Evolutionary conservation across 2,888 invertebrate genomes (phyloP), one percentile per base, ranked within the genome.

Genomic region (Apodemia hepburni): DNA sequence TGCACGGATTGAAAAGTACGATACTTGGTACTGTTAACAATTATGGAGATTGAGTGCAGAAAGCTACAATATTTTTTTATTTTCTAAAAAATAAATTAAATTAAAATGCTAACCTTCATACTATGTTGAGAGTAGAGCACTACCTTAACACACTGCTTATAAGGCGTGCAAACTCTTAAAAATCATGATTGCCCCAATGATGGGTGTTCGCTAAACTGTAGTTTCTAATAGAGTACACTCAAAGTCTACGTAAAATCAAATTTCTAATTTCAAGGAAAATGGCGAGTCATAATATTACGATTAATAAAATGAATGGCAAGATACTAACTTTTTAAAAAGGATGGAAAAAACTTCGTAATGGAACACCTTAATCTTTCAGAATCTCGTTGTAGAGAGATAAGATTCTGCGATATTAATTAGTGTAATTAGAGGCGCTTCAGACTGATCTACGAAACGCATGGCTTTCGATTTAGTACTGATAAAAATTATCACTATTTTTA

Each of bases 371-470:
- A 86, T 87, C 85, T 85, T 76, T 75, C 75, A 67, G 77, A 81
- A 84, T 85, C 85, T 80, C 76, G 76, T 78, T 80, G 82, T 75
- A 76, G 80, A 77, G 79, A 83, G 80, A 82, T 80, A 81, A 86
- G 85, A 85, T 84, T 81, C 84, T 82, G 79, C 79, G 80, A 80
- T 84, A 86, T 87, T 86, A 85, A 87, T 87, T 86, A 84, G 79
- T 75, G 65, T 61, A 70, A 64, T 78, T 75, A 80, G 68, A 74
- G 70, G 27, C 62, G 47, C 54, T 67, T 63, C 69, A 80, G 68
- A 81, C 73, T 18, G 8, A 22, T 58, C 45, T 12, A 54, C 3
- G 17, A n/a, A 33, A 11, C 42, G 54, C 42, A 15, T 49, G 1
- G 54, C 12, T 29, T 15, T 49, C 12, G 1, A 0, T 42, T 33